phyloP scores from a whole-genome alignment of 2,888 invertebrate species.

The Nematopogon swammerdamellus region DNA sequence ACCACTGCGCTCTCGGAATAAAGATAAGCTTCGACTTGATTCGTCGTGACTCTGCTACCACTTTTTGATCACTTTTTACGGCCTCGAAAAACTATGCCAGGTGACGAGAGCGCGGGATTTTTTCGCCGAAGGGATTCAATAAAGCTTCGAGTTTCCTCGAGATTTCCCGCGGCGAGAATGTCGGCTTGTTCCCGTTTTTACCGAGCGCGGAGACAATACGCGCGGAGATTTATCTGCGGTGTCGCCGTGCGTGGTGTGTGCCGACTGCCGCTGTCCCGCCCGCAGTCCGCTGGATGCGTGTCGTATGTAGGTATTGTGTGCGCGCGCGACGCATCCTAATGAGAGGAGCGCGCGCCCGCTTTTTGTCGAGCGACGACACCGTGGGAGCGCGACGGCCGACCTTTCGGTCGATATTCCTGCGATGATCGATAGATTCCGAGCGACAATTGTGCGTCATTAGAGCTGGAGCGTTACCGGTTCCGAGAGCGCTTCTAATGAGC shows the following conservation, averaged over 20 bases:
- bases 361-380: not conserved
- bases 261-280: too few relatives aligned
- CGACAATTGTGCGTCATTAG: not conserved
- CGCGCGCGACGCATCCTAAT: not conserved
- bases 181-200: not conserved
- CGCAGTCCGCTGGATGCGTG: not conserved
- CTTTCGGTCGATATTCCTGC: not conserved
- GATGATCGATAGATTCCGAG: not conserved
- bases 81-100: not conserved
- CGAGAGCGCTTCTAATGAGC: not conserved
- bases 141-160: not conserved
- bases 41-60: not conserved
- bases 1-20: not conserved
- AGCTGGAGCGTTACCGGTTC: not conserved
- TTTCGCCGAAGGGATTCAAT: not conserved
- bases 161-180: not conserved
- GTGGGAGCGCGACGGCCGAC: not conserved
- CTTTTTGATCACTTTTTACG: not conserved
- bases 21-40: not conserved
- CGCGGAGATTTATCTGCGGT: not conserved
- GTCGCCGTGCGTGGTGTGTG: not conserved
- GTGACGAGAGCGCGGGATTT: not conserved
- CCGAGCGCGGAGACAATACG: not conserved
- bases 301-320: not conserved
- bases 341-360: not conserved